Evolutionary conservation across 2,797 vertebrate species (phyloP).

Genomic region (Monodelphis domestica): DNA sequence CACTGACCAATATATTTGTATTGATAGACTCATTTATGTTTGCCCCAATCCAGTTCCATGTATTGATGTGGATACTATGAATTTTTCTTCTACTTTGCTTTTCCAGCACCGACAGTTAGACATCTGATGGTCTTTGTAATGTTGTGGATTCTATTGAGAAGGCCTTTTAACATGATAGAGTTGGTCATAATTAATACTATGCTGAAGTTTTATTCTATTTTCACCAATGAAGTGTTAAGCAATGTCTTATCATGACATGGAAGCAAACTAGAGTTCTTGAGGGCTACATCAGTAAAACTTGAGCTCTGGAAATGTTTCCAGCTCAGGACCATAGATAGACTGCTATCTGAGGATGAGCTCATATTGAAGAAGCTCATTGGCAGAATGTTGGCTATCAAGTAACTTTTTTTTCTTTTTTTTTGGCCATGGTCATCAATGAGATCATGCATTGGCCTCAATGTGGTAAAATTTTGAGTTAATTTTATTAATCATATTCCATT

Average conservation of each 20-base stretch:
- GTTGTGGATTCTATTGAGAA: background rate
- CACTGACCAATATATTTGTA: background rate
- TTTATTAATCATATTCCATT: background rate
- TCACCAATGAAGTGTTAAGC: background rate
- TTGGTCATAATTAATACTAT: background rate
- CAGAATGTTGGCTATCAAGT: background rate
- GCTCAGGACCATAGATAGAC: background rate
- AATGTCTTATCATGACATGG: background rate
- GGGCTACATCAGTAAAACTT: background rate
- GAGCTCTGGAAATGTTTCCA: background rate
- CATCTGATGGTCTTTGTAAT: background rate
- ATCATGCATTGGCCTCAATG: background rate
- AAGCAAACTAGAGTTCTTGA: background rate
- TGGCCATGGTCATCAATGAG: background rate
- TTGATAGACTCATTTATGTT: background rate
- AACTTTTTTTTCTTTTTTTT: background rate
- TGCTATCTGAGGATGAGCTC: background rate
- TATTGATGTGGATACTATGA: background rate
- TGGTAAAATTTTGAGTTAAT: background rate
- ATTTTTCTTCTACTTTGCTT: background rate
- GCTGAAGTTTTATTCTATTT: background rate
- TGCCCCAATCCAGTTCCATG: background rate
- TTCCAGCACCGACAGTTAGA: background rate
- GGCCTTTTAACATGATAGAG: background rate
- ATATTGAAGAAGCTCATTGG: background rate